Percentiles rank a stretch among this genome's conserved stretches.
Conservation (phyloP, 2,113 vertebrate species). For the Grammomys surdaster region DNA sequence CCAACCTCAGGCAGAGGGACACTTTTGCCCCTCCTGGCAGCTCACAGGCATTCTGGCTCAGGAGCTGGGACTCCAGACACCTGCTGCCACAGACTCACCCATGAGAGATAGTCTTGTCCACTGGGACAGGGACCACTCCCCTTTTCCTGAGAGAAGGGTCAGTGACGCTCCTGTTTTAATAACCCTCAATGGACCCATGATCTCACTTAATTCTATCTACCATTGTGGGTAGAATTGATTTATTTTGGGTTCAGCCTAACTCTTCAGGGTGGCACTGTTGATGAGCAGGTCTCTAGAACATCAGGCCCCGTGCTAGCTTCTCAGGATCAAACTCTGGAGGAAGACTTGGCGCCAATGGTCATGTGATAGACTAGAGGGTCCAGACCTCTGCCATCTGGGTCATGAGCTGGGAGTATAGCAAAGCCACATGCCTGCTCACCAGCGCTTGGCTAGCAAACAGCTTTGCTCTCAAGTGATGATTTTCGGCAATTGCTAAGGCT, state of each 20-base stretch:
- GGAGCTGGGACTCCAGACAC: conserved; percentile 66
- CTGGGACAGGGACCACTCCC: neutral
- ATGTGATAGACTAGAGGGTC: neutral
- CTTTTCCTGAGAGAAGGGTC: neutral
- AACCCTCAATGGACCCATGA: neutral
- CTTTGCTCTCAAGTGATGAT: neutral
- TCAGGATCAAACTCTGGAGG: neutral
- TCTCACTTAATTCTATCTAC: neutral
- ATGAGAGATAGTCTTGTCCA: neutral
- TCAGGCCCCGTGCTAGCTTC: neutral
- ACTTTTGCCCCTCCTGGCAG: conserved; percentile 42
- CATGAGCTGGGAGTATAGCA: neutral
- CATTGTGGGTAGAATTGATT: neutral
- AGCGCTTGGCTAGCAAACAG: neutral
- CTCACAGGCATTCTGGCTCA: conserved; percentile 21
- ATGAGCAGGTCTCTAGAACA: neutral
- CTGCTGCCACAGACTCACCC: conserved; percentile 51
- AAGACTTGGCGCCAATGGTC: conserved; percentile 17
- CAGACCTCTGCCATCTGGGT: conserved; percentile 49
- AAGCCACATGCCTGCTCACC: neutral
- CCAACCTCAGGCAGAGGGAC: conserved; percentile 56
- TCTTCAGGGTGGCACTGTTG: neutral
- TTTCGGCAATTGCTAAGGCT: neutral
- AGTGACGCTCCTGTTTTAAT: neutral
- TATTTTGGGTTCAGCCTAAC: neutral